Evolutionary conservation across 2,113 vertebrate species (phyloP).

Genomic region (Neodontobutis hainanensis): DNA sequence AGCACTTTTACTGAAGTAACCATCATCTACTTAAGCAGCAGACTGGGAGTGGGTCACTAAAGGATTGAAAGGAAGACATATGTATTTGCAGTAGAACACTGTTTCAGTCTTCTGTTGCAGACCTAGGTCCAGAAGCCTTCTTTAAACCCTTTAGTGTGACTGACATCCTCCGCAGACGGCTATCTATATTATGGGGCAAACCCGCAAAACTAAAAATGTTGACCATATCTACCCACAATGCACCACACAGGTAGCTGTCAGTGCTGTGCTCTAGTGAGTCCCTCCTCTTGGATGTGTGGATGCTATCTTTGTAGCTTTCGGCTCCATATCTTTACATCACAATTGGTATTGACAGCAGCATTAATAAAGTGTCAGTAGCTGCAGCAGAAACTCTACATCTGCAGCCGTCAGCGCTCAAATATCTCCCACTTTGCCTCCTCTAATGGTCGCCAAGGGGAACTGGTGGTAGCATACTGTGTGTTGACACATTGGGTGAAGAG

Average conservation of each 20-base stretch:
- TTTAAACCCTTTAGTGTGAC: too few species aligned
- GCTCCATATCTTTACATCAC: slow-evolving; percentile 12
- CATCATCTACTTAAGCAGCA: too few species aligned
- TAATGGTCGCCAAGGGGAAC: slow-evolving; percentile 37
- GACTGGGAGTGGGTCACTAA: too few species aligned
- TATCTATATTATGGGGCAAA: too few species aligned
- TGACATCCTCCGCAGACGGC: too few species aligned
- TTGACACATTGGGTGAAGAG: slow-evolving; percentile 23
- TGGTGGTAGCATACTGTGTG: slow-evolving; percentile 10
- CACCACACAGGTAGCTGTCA: not conserved
- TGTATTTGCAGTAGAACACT: too few species aligned
- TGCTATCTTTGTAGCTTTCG: not conserved
- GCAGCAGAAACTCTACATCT: slow-evolving; percentile 18
- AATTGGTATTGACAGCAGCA: slow-evolving; percentile 24
- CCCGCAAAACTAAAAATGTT: not conserved
- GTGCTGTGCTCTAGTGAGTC: not conserved
- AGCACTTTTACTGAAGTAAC: too few species aligned
- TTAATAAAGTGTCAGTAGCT: slow-evolving; percentile 30
- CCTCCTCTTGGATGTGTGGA: not conserved
- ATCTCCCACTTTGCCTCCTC: slow-evolving; percentile 16
- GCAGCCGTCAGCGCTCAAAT: slow-evolving; percentile 9
- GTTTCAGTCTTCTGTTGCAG: too few species aligned
- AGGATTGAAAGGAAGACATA: too few species aligned
- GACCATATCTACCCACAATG: slow-evolving; percentile 3
- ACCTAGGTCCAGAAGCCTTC: too few species aligned